Evolutionary conservation across 2,113 vertebrate species (phyloP).

Genomic region (Neotragus pygmaeus): DNA sequence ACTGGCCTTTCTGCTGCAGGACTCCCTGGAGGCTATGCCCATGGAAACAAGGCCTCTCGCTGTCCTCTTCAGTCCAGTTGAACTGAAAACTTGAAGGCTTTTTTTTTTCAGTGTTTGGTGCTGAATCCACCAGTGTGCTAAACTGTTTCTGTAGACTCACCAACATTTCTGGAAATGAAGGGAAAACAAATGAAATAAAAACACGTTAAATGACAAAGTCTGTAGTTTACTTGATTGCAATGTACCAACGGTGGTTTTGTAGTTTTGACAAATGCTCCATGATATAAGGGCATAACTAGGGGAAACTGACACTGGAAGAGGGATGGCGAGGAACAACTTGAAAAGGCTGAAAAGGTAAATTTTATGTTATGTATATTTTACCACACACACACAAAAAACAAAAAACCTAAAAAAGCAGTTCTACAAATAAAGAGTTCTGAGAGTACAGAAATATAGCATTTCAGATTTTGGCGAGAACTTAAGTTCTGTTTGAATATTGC

Average conservation of each 20-base stretch:
- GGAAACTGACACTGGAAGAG: neutral
- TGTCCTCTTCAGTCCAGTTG: constrained; percentile 83
- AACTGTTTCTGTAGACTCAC: constrained; percentile 87
- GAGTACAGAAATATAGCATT: fast-evolving
- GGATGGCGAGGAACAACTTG: neutral
- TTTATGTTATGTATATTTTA: neutral
- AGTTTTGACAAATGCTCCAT: neutral
- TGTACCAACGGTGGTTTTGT: fast-evolving
- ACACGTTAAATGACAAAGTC: neutral
- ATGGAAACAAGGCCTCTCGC: constrained; percentile 83
- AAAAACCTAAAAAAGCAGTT: neutral
- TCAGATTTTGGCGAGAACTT: neutral
- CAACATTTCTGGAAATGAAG: constrained; percentile 81
- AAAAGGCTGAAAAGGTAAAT: neutral
- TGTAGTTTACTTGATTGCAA: neutral
- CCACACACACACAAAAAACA: neutral
- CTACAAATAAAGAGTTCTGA: neutral
- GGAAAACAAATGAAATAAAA: neutral
- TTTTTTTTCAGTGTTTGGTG: constrained; percentile 30
- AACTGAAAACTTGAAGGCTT: constrained; percentile 88
- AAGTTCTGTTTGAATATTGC: neutral
- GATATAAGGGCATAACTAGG: neutral
- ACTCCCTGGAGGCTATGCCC: constrained; percentile 80
- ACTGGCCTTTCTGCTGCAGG: constrained; percentile 69
- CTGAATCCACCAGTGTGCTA: constrained; percentile 76